These are phyloP conservation scores for Drosophila ercepeae DNA, from an alignment of 1,140 invertebrate genomes.

Conservation along the genomic window DNA sequence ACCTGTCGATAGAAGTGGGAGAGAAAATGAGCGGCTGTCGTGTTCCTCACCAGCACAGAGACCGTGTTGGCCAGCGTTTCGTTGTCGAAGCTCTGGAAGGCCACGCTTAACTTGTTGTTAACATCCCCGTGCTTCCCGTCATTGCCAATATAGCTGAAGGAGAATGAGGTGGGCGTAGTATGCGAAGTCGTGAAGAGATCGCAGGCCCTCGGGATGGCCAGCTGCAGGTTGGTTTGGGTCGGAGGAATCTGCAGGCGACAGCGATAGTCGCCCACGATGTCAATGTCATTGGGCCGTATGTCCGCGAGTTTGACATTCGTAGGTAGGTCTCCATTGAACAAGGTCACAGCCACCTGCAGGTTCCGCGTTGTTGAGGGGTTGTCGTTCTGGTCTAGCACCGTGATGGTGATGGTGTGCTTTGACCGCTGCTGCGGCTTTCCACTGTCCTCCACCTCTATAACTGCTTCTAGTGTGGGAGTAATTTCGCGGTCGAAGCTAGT, in stretches of 20 bases:
- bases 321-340: slow-evolving; percentile 89
- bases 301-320: slow-evolving; percentile 92
- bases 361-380: slow-evolving; percentile 93
- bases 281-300: slow-evolving; percentile 95
- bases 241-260: slow-evolving; percentile 88
- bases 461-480: slow-evolving; percentile 89
- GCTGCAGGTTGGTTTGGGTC: slow-evolving; percentile 84
- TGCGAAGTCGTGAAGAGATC: slow-evolving; percentile 89
- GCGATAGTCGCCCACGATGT: slow-evolving; percentile 93
- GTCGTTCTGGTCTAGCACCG: slow-evolving; percentile 95
- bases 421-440: slow-evolving; percentile 92
- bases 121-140: slow-evolving; percentile 95
- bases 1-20: slow-evolving; percentile 90
- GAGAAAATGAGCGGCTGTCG: slow-evolving; percentile 90
- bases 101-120: slow-evolving; percentile 91
- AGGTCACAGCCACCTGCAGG: slow-evolving; percentile 91
- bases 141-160: slow-evolving; percentile 92
- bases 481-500: slow-evolving; percentile 92
- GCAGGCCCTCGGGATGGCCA: slow-evolving; percentile 90
- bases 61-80: slow-evolving; percentile 92
- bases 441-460: slow-evolving; percentile 95
- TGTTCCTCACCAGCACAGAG: slow-evolving; percentile 89
- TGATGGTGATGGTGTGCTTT: slow-evolving; percentile 90
- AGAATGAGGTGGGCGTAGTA: slow-evolving; percentile 88
- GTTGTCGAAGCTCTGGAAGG: slow-evolving; percentile 92